Base-by-base conservation (phyloP, 2,113 vertebrate species). In the Lota lota region DNA sequence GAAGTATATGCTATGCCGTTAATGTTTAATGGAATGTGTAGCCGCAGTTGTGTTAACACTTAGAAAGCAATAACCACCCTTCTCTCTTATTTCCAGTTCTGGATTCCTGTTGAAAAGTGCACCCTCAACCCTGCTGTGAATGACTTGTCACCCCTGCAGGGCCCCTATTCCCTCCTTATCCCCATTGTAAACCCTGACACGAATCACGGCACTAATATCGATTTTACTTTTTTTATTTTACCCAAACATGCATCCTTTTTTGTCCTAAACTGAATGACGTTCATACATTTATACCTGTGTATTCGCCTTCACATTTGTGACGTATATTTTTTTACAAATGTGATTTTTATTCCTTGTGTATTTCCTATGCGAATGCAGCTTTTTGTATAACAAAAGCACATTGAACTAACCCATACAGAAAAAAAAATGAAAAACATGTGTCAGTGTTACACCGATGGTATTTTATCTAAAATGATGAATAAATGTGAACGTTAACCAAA, bases 61-160 rank as follows among this genome's bases (percentile, higher is more conserved):
- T 90, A 91, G 79, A 86, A 90, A 88, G 89, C 89, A 94, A 92
- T 96, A 96, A 98, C 91, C 88, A 88, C 87, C 88, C 83, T 93
- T 96, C 91, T 95, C 90, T 96, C 92, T 96, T 85, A 85, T 97
- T 96, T 97, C 92, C 95, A 97, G 94, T 96, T 93, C 92, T 91
- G 93, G 95, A 92, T 96, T 95, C 94, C 94, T 95, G 94, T 97
- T 97, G 93, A 94, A 90, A 89, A 85, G 82, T 90, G 90, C 90
- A 90, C 87, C 90, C 90, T 91, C 93, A 88, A 86, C 92, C 40
- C 88, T 88, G 85, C 89, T 92, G 93, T 92, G 92, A 93, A 92
- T 90, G 74, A 93, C 81, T 88, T 85, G 83, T 85, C 79, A 81
- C 81, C 82, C 83, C 83, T 90, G 81, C 88, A 82, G 86, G 83